Evolutionary conservation across 2,797 vertebrate species (phyloP).

Genomic region (Microcaecilia unicolor): DNA sequence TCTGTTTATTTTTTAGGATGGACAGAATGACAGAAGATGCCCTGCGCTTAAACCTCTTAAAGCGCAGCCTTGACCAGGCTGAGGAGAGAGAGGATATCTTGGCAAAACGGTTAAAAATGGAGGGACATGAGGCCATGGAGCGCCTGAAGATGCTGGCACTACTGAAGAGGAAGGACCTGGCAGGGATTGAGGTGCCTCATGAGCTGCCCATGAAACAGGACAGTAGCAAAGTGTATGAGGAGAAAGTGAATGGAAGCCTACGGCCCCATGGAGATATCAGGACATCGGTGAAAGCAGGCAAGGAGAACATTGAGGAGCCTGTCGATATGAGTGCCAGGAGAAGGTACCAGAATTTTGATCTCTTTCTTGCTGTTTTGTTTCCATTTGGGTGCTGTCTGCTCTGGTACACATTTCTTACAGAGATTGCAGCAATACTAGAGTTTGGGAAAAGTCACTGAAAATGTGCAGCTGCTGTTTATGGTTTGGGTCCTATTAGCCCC

Average conservation of each 20-base stretch:
- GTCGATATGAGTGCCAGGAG: slow-evolving; percentile 92
- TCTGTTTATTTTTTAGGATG: slow-evolving; percentile 66
- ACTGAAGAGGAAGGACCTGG: slow-evolving; percentile 87
- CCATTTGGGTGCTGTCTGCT: too few species aligned
- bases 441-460: too few species aligned
- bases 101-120: slow-evolving; percentile 87
- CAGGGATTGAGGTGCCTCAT: slow-evolving; percentile 60
- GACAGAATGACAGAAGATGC: slow-evolving; percentile 90
- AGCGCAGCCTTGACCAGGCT: slow-evolving; percentile 75
- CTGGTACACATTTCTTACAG: too few species aligned
- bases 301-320: slow-evolving; percentile 90
- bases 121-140: slow-evolving; percentile 93
- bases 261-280: slow-evolving; percentile 58
- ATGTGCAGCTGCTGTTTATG: too few species aligned
- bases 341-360: slow-evolving; percentile 49
- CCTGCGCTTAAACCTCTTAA: slow-evolving; percentile 82
- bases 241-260: slow-evolving; percentile 84
- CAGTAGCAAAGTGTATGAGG: slow-evolving; percentile 67
- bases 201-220: slow-evolving; percentile 52
- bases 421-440: too few species aligned
- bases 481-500: too few species aligned
- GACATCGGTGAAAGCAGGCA: slow-evolving; percentile 65
- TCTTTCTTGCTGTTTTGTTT: accelerated
- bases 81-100: slow-evolving; percentile 79
- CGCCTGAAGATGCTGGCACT: slow-evolving; percentile 89